Base-by-base conservation (phyloP, 2,888 invertebrate genomes). In the Euplagia quadripunctaria region DNA sequence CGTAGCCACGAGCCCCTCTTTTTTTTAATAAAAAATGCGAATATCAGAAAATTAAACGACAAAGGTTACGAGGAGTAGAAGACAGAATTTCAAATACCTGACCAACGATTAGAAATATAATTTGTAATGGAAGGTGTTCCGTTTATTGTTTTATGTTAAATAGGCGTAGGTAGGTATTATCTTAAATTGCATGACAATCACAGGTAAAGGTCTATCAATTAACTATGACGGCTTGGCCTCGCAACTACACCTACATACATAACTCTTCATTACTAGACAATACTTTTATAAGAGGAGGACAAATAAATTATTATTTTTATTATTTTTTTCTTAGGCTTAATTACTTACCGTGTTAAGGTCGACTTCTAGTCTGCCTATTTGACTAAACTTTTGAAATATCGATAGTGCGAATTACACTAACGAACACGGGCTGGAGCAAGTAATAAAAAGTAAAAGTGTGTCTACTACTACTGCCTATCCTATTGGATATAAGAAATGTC, bases 191-290 rank as follows among this genome's bases (percentile, higher is more conserved):
- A 85, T 86, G 85, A 80, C 85, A 82, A 82, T 78, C 74, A 73
- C 68, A 79, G 83, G 83, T 86, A 89, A 87, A 85, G 82, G 83
- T 85, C 80, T 82, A 78, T 80, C 84, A 86, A 87, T 84, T 86
- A 88, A 83, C 73, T 82, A 80, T 84, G 83, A 82, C 85, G 77
- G 55, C 63, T 17, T 76, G 87, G 80, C 89, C 90, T 89, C 86
- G 86, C 81, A 79, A 78, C 82, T 79, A 83, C 88, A 84, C 83
- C 85, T 84, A 82, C 83, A 76, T 84, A 82, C 83, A 76, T 82
- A 78, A 41, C 51, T 66, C 74, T 74, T 81, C 65, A 77, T 76
- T 81, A 76, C 72, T 73, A 82, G 75, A 84, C 81, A 85, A 85
- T 83, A 77, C 78, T 75, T 73, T 71, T 78, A 64, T 64, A 73